These are phyloP conservation scores for Drosophila pegasa DNA, from an alignment of 2,888 invertebrate genomes.

Conservation along the genomic window DNA sequence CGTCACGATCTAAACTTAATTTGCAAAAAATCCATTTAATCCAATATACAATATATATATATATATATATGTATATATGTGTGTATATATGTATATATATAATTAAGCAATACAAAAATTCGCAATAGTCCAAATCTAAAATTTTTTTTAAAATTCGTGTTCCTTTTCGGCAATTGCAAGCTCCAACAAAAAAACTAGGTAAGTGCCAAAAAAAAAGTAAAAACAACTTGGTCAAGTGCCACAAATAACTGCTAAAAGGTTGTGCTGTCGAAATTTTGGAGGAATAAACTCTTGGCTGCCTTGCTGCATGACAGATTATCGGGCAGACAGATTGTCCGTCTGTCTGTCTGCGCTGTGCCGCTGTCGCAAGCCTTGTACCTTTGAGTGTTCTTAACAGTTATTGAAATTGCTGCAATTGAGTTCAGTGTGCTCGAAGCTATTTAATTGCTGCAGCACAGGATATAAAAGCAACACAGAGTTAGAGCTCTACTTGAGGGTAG, in stretches of 20 bases:
- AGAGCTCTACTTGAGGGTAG: not conserved
- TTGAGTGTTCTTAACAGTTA: conserved; percentile 72
- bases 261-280: conserved; percentile 7
- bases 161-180: conserved; percentile 45
- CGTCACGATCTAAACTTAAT: conserved; percentile 62
- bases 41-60: conserved; percentile 1
- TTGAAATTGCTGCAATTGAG: conserved; percentile 78
- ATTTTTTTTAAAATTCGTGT: conserved; percentile 39
- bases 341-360: conserved; percentile 1
- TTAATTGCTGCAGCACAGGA: conserved; percentile 65
- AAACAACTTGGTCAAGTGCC: conserved; percentile 18
- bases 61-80: not conserved
- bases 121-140: conserved; percentile 45
- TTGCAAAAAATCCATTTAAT: conserved; percentile 24
- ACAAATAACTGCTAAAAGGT: conserved; percentile 1
- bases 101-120: conserved; percentile 29
- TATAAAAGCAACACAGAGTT: conserved; percentile 11
- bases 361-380: conserved; percentile 37
- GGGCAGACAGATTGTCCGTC: conserved; percentile 10
- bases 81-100: conserved; percentile 1
- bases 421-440: conserved; percentile 72
- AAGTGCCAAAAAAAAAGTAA: conserved; percentile 32
- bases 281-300: conserved; percentile 7
- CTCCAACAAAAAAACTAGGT: conserved; percentile 45
- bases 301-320: conserved; percentile 63